Conservation (phyloP, 2,113 vertebrate species). For the Sigmodon hispidus region DNA sequence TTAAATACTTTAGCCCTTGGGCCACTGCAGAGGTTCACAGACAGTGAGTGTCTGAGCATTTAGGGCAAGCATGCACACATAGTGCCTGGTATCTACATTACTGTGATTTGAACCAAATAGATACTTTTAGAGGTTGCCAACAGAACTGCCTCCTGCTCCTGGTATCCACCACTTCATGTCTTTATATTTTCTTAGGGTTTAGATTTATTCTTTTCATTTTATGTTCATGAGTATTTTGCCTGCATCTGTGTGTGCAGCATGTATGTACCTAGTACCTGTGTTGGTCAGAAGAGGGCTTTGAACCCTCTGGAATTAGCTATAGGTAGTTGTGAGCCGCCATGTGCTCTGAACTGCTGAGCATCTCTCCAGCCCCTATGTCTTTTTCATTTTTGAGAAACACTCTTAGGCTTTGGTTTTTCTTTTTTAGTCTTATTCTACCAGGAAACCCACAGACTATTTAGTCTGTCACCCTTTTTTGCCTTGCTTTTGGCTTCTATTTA, state of each 20-base stretch:
- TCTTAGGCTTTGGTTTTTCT: not conserved
- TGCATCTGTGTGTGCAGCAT: not conserved
- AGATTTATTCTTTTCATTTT: not conserved
- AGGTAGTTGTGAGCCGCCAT: not conserved
- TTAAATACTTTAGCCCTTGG: not conserved
- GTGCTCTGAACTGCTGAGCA: not conserved
- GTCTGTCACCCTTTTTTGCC: not conserved
- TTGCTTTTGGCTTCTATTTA: conserved; percentile 56
- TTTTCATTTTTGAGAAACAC: not conserved
- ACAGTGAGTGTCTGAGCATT: not conserved
- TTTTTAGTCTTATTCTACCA: not conserved
- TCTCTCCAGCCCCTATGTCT: not conserved
- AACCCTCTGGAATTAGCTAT: not conserved
- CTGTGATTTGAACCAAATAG: not conserved
- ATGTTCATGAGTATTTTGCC: not conserved
- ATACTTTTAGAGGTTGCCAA: not conserved
- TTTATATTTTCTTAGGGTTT: not conserved
- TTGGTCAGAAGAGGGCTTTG: not conserved
- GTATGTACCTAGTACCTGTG: not conserved
- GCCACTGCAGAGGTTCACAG: not conserved
- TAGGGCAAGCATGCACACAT: not conserved
- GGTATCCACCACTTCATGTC: not conserved
- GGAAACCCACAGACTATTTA: not conserved
- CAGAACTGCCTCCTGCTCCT: not conserved
- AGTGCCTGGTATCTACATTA: not conserved